A percentile compares a stretch with the other conserved stretches of the same genome.
These are phyloP conservation scores for Drosophila ercepeae DNA, from an alignment of 1,140 invertebrate genomes.

Conservation along the genomic window DNA sequence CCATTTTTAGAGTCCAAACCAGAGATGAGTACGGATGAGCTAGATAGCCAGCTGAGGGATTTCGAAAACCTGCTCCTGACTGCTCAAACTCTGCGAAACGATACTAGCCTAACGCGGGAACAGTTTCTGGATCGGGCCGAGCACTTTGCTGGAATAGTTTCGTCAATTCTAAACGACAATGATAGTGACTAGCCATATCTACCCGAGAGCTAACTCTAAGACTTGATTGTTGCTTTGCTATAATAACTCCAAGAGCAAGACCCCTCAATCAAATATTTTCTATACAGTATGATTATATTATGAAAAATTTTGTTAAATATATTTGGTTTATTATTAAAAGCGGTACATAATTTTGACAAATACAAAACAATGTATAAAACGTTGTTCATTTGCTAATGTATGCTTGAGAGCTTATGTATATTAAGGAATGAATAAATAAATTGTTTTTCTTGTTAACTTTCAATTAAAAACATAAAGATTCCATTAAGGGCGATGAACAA, in stretches of 20 bases:
- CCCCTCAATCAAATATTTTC: not conserved
- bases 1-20: constrained; percentile 8
- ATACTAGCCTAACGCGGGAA: constrained; percentile 45
- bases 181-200: constrained; percentile 47
- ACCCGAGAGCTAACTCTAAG: not conserved
- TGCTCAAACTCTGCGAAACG: constrained; percentile 53
- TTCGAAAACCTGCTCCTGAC: constrained; percentile 60
- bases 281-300: not conserved
- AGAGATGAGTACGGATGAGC: constrained; percentile 28
- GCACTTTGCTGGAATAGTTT: constrained; percentile 54
- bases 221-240: constrained; percentile 13
- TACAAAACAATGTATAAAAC: constrained; percentile 63
- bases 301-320: constrained; percentile 46
- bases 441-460: constrained; percentile 68
- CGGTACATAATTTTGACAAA: constrained; percentile 55
- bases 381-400: constrained; percentile 59
- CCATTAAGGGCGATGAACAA: constrained; percentile 50
- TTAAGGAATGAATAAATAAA: constrained; percentile 81
- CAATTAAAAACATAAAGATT: constrained; percentile 72
- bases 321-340: constrained; percentile 65
- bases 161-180: constrained; percentile 58
- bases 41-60: constrained; percentile 57
- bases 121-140: constrained; percentile 61
- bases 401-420: constrained; percentile 66
- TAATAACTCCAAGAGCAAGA: constrained; percentile 5